A percentile compares a stretch with the other conserved stretches of the same genome.
Evolutionary conservation across 64 coral and sea anemone genomes (phyloP).

Genomic region (Stichodactyla helianthus): DNA sequence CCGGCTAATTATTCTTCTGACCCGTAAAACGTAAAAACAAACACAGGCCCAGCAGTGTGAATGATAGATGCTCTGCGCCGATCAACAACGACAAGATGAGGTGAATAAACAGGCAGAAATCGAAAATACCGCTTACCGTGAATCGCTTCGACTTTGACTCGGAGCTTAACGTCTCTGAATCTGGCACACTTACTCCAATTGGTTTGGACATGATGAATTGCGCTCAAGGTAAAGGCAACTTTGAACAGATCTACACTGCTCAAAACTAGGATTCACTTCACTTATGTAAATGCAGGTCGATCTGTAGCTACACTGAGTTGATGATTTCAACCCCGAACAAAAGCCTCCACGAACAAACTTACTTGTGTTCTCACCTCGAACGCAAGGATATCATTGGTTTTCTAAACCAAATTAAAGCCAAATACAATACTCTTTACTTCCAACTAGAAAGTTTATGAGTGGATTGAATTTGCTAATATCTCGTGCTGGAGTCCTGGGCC

Average conservation of each 20-base stretch:
- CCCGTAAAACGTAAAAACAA: conserved; percentile 29
- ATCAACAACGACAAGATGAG: neutral
- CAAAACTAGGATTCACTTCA: neutral
- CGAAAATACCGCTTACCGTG: conserved; percentile 44
- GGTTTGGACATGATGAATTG: conserved; percentile 55
- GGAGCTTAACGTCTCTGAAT: conserved; percentile 78
- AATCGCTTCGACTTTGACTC: conserved; percentile 67
- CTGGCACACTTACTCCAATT: conserved; percentile 75
- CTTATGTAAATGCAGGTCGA: conserved; percentile 9
- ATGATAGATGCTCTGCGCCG: conserved; percentile 2
- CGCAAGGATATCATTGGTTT: conserved; percentile 8
- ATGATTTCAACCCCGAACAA: neutral
- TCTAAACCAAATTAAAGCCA: neutral
- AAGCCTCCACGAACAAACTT: conserved; percentile 9
- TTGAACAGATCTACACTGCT: conserved; percentile 12
- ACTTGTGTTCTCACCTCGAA: neutral
- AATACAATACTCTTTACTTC: conserved; percentile 6
- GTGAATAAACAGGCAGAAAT: conserved; percentile 15
- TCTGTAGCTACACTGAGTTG: neutral
- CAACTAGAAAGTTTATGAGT: conserved; percentile 18
- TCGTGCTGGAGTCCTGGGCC: neutral
- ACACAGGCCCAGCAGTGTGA: conserved; percentile 20
- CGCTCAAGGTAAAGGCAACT: neutral
- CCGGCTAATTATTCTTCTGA: conserved; percentile 25
- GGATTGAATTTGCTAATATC: conserved; percentile 12